Evolutionary conservation across 2,888 invertebrate genomes (phyloP), one percentile per base, ranked within the genome.

Genomic region (Synanthedon tipuliformis): DNA sequence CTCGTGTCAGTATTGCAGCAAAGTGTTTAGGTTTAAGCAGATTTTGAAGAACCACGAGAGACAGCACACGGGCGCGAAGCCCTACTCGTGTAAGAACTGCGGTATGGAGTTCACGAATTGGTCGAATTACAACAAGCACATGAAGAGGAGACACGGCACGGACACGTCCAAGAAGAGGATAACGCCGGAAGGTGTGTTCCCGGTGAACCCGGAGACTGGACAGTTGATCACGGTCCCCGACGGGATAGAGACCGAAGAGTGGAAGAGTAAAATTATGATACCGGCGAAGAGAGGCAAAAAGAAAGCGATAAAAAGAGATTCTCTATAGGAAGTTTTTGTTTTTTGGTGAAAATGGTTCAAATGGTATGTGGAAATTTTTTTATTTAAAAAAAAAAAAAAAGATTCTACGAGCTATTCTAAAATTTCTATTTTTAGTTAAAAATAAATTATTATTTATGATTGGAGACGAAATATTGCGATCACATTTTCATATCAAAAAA

Each of bases 101-200:
- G 90, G 91, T 53, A 83, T 87, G 83, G 81, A 93, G 65, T 94
- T 94, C 61, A 93, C 93, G 0, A 94, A 94, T 68, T 94, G 94
- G 93, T 93, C 94, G 0, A 94, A 94, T 76, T 94, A 93, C 64
- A 94, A 94, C 64, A 94, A 94, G 63, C 94, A 94, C 68, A 93
- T 94, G 92, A 94, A 93, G 75, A 78, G 94, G 27, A 82, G 93
- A 34, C 93, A 93, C 57, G 91, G 91, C 41, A 89, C 65, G 0
- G 82, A 83, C 48, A 84, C 81, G 0, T 79, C 84, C 0, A 85
- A 87, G 55, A 87, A 85, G 61, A 86, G 90, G 56, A 89, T 90
- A 1, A 87, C 90, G 0, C 90, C 90, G 0, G 86, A 88, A 23
- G 86, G 86, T 0, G 81, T 83, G 40, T 85, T 86, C 16, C 86